Base-by-base conservation (phyloP, 1,140 invertebrate species). In the Leptinotarsa defecta region DNA sequence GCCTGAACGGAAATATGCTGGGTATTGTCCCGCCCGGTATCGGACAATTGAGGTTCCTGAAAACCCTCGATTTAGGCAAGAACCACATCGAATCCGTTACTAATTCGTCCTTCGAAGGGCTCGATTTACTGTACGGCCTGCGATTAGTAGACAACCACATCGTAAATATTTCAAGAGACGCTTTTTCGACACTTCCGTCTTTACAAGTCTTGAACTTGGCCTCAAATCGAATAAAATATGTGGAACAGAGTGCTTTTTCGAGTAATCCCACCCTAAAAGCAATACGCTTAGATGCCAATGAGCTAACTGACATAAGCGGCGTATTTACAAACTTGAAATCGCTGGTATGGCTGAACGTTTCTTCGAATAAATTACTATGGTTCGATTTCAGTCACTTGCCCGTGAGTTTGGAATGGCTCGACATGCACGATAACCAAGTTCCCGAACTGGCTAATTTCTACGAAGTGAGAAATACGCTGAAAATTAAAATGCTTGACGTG, bases 1-100 rank as follows among this genome's bases (percentile, higher is more conserved):
- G 92, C 64, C 86, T 96, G 20, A 92, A 92, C 78, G 90, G 91
- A 24, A 98, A 98, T 85, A 81, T 87, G 68, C 85, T 98, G 49
- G 89, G 87, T 22, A 87, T 88, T 74, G 89, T 98, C 20, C 95
- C 95, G 13, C 85, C 86, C 70, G 92, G 93, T 19, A 88, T 95
- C 15, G 88, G 89, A 67, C 89, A 90, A 81, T 85, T 95, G 20
- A 83, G 86, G n/a, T 89, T 89, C 70, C 85, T 96, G 22, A 92
- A 91, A 83, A 93, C 91, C 8, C 86, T 95, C 65, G 93, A 95
- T 87, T 87, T 95, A 62, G 93, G 92, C 13, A 93, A 93, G 81
- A 95, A 95, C 84, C 89, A 88, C 82, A 93, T 95, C 81, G 87
- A 87, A 80, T 85, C 89, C 68, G 85, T 90, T 72, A 88, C 86